A percentile compares a stretch with the other conserved stretches of the same genome.
phyloP scores from a whole-genome alignment of 2,113 vertebrate species.

The Phocoena phocoena region DNA sequence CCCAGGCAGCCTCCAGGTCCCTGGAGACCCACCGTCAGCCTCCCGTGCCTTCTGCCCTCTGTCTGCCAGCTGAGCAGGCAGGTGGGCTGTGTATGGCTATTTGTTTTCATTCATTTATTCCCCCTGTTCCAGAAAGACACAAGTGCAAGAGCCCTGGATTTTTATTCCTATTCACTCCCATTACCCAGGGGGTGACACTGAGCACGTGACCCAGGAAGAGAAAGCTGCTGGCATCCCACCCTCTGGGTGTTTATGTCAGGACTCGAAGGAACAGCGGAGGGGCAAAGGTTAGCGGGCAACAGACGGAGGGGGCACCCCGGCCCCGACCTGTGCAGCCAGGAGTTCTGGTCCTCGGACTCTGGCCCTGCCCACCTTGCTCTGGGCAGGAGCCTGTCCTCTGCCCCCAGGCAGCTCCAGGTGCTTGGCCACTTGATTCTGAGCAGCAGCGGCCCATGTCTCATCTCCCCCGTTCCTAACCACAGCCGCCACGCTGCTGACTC shows the following conservation, averaged over 20 bases:
- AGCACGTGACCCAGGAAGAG: background rate
- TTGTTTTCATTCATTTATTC: too few species aligned
- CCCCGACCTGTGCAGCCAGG: fast-evolving
- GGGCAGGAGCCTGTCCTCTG: background rate
- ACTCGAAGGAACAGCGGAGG: background rate
- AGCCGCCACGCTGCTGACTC: fast-evolving
- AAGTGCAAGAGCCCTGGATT: background rate
- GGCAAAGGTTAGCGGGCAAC: too few species aligned
- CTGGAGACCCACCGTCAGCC: background rate
- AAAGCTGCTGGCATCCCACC: background rate
- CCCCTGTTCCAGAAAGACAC: background rate
- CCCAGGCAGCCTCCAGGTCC: background rate
- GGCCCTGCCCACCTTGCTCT: fast-evolving
- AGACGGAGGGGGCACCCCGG: fast-evolving
- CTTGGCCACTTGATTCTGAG: background rate
- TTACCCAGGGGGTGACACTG: background rate
- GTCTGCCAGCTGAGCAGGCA: fast-evolving
- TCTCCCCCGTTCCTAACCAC: fast-evolving
- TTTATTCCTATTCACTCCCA: too few species aligned
- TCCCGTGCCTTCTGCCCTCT: background rate
- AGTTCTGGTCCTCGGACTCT: background rate
- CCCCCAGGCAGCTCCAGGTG: background rate
- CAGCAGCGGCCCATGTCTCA: fast-evolving
- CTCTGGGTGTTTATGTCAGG: background rate
- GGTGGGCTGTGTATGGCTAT: too few species aligned